Evolutionary conservation across 2,113 vertebrate species (phyloP).

Genomic region (Melanocharis versteri): DNA sequence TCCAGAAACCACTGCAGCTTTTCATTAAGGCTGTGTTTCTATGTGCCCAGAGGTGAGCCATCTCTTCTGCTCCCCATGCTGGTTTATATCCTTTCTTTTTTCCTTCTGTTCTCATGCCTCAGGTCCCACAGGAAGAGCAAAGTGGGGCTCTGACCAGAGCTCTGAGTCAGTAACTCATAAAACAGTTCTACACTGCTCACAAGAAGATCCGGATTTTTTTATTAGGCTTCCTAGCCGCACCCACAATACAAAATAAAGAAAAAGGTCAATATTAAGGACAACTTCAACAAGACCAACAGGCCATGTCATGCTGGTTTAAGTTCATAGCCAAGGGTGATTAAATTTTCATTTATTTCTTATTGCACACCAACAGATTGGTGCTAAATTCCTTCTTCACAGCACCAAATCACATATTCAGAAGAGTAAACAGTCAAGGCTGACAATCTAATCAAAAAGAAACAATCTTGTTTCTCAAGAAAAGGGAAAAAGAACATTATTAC

Average conservation of each 20-base stretch:
- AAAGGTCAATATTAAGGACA: not conserved
- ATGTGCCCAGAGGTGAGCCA: not conserved
- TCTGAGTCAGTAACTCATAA: not conserved
- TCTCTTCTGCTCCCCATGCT: not conserved
- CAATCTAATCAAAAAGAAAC: not conserved
- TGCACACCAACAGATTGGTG: not conserved
- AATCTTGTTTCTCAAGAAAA: not conserved
- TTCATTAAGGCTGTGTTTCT: not conserved
- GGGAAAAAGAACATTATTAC: not conserved
- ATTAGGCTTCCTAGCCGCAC: not conserved
- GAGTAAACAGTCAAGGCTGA: not conserved
- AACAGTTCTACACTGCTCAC: not conserved
- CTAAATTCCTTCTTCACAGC: not conserved
- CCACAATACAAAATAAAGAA: not conserved
- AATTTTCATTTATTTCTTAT: not conserved
- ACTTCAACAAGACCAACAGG: not conserved
- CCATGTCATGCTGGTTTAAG: not conserved
- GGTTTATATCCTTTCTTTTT: not conserved
- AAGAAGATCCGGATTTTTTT: not conserved
- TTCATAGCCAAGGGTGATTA: not conserved
- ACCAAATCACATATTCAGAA: not conserved
- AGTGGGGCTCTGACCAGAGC: not conserved
- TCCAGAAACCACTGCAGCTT: not conserved
- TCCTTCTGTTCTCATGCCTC: not conserved
- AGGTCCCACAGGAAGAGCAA: not conserved